Evolutionary conservation across 2,797 vertebrate species (phyloP).

Genomic region (Dipus sagitta): DNA sequence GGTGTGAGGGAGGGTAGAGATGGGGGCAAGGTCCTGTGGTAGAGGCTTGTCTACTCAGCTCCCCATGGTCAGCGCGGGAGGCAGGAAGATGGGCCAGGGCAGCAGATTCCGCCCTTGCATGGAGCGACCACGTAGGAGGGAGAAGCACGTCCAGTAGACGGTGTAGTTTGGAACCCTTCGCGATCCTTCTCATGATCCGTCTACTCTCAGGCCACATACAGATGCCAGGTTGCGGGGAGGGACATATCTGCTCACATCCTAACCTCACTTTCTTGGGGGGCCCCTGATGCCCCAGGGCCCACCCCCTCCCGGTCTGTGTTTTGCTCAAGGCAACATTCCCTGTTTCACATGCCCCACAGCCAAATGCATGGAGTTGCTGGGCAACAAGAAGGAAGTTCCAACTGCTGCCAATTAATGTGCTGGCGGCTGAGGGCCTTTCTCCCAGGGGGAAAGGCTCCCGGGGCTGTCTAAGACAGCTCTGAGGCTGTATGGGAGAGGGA

Average conservation of each 20-base stretch:
- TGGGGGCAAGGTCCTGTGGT: not conserved
- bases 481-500: not conserved
- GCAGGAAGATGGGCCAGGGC: not conserved
- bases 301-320: not conserved
- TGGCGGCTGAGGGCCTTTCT: constrained; percentile 25
- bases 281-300: not conserved
- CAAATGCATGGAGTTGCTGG: constrained; percentile 78
- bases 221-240: not conserved
- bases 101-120: not conserved
- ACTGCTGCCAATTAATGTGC: constrained; percentile 70
- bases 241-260: not conserved
- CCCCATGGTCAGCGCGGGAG: not conserved
- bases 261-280: not conserved
- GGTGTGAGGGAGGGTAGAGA: not conserved
- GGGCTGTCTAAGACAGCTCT: not conserved
- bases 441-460: constrained; percentile 50
- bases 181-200: not conserved
- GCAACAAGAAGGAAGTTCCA: constrained; percentile 81
- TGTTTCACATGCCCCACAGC: constrained; percentile 70
- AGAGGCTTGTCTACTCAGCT: not conserved
- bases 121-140: rapidly evolving
- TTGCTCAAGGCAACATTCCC: constrained; percentile 55
- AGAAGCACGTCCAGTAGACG: not conserved
- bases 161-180: not conserved
- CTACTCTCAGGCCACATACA: not conserved